phyloP scores from a whole-genome alignment of 2,888 invertebrate genomes.

The Eupithecia pulchellata region DNA sequence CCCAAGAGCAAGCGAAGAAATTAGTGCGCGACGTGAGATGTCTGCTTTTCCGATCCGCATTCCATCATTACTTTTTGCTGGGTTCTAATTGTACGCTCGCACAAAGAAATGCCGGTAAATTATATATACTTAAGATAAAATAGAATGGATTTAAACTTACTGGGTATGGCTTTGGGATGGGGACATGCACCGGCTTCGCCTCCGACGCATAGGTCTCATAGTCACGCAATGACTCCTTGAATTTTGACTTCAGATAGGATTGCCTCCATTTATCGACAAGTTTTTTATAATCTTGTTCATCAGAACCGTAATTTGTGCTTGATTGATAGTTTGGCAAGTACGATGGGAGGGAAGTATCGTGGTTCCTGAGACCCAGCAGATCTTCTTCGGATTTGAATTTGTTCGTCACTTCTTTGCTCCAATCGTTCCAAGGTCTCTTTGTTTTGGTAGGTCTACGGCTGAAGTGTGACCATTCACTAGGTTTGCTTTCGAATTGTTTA shows the following conservation, averaged over 20 bases:
- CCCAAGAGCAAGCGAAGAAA: conserved; percentile 74
- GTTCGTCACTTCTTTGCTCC: conserved; percentile 61
- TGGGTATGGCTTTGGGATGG: conserved; percentile 76
- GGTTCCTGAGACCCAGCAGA: conserved; percentile 74
- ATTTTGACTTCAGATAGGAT: conserved; percentile 75
- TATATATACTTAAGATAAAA: conserved; percentile 38
- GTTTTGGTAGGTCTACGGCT: conserved; percentile 63
- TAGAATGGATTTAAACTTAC: conserved; percentile 61
- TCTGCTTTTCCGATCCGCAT: conserved; percentile 80
- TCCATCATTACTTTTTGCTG: conserved; percentile 70
- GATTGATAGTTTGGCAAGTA: conserved; percentile 69
- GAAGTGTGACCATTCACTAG: conserved; percentile 59
- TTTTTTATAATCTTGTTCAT: conserved; percentile 72
- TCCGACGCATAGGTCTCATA: conserved; percentile 74
- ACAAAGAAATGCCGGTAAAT: conserved; percentile 36
- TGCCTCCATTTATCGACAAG: conserved; percentile 77
- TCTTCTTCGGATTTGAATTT: conserved; percentile 78
- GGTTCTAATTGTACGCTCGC: conserved; percentile 58
- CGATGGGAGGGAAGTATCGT: conserved; percentile 72
- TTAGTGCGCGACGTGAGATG: conserved; percentile 79
- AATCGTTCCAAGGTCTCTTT: conserved; percentile 60
- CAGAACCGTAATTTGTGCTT: conserved; percentile 53
- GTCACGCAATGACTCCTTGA: conserved; percentile 67
- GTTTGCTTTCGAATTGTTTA: conserved; percentile 60
- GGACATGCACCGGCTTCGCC: conserved; percentile 69